phyloP scores from a whole-genome alignment of 2,888 invertebrate genomes.

The Cheilosia soror region DNA sequence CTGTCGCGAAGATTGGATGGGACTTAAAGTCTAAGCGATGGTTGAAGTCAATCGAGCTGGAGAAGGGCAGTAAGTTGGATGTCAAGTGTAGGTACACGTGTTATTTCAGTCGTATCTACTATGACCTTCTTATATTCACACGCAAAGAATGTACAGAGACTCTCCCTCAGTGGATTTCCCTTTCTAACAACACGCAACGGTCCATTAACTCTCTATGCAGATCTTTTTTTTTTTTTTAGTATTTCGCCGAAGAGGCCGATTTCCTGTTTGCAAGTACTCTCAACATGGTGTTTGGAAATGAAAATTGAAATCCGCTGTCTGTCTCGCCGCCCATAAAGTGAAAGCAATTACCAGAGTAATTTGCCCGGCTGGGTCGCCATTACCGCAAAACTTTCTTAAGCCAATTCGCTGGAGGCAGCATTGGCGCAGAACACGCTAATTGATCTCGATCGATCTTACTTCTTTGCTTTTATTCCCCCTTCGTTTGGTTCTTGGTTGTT shows the following conservation, averaged over 20 bases:
- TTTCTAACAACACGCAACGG: slow-evolving; percentile 42
- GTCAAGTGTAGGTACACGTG: neutral
- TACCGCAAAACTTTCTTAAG: slow-evolving; percentile 68
- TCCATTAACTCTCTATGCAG: slow-evolving; percentile 37
- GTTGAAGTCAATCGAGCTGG: neutral
- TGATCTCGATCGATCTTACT: slow-evolving; percentile 68
- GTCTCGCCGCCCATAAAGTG: slow-evolving; percentile 64
- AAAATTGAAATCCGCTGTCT: slow-evolving; percentile 53
- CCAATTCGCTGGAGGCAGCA: slow-evolving; percentile 45
- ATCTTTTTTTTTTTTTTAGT: slow-evolving; percentile 20
- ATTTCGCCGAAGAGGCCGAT: slow-evolving; percentile 45
- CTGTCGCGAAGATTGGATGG: neutral
- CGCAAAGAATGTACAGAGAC: neutral
- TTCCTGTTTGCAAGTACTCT: slow-evolving; percentile 63
- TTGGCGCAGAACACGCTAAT: slow-evolving; percentile 67
- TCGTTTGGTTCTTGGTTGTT: neutral
- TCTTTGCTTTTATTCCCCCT: slow-evolving; percentile 1
- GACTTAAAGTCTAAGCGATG: neutral
- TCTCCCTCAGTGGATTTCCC: slow-evolving; percentile 35
- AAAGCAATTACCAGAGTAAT: slow-evolving; percentile 70
- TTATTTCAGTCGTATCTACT: neutral
- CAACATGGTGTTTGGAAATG: slow-evolving; percentile 34
- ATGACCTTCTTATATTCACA: neutral
- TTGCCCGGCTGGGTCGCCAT: slow-evolving; percentile 43
- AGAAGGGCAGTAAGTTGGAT: neutral